Evolutionary conservation across 1,140 invertebrate genomes (phyloP).

Genomic region (Orius laevigatus): DNA sequence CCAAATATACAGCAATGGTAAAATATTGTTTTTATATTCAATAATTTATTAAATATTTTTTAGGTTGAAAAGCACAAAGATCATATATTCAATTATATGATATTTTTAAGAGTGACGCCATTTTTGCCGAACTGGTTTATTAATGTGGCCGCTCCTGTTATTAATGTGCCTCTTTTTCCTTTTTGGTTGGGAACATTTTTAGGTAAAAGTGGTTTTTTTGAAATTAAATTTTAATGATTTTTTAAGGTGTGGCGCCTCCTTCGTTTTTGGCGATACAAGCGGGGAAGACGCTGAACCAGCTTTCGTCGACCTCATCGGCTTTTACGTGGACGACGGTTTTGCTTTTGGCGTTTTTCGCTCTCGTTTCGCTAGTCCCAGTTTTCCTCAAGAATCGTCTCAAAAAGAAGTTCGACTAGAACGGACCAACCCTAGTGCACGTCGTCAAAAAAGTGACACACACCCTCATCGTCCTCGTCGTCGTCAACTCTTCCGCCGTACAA

Average conservation of each 20-base stretch:
- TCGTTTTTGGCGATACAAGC: slow-evolving; percentile 96
- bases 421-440: slow-evolving; percentile 8
- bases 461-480: slow-evolving; percentile 9
- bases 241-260: slow-evolving; percentile 88
- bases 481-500: slow-evolving; percentile 1
- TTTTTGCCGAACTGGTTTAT: slow-evolving; percentile 99
- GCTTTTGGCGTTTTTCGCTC: slow-evolving; percentile 55
- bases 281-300: slow-evolving; percentile 83
- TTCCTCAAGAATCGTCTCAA: slow-evolving; percentile 70
- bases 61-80: slow-evolving; percentile 66
- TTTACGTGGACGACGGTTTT: slow-evolving; percentile 78
- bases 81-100: slow-evolving; percentile 88
- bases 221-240: slow-evolving; percentile 20
- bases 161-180: slow-evolving; percentile 81
- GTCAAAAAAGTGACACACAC: slow-evolving; percentile 8
- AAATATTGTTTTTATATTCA: slow-evolving; percentile 10
- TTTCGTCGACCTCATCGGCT: slow-evolving; percentile 77
- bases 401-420: slow-evolving; percentile 56
- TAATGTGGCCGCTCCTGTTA: slow-evolving; percentile 89
- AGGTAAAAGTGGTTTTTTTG: slow-evolving; percentile 31
- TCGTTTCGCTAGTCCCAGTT: slow-evolving; percentile 79
- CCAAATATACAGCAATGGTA: slow-evolving; percentile 71
- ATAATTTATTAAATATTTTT: slow-evolving; percentile 12
- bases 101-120: slow-evolving; percentile 94
- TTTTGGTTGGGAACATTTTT: slow-evolving; percentile 87